Evolutionary conservation across 2,113 vertebrate species (phyloP), one percentile per base, ranked within the genome.

Genomic region (Menura novaehollandiae): DNA sequence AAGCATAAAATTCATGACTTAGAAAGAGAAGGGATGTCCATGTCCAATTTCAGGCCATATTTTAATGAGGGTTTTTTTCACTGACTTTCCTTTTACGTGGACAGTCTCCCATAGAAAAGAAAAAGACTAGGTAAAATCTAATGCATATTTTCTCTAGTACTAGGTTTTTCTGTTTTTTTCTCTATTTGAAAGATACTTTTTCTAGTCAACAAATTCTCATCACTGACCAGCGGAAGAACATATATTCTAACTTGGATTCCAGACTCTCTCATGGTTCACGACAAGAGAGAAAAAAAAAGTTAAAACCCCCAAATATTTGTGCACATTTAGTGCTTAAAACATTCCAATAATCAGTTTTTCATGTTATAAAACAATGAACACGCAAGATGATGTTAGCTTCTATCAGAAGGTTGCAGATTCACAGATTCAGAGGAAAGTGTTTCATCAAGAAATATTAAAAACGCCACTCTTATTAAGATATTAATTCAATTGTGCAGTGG

Each of bases 281-380:
- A 7, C 7, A 27, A 58, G 4, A 47, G 33, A 12, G 5, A 14
- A 5, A 27, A 14, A 44, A 52, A 17, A 7, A 16, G 10, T 37
- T 7, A 43, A 15, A 27, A 16, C 3, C 0, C 0, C 2, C 6
- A 28, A 62, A 58, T 6, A 18, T 46, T 83, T 71, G 13, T 49
- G 27, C 10, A 74, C 14, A 2, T n/a, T 32, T 13, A 46, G 3
- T 2, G 1, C 47, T 69, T 56, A 27, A 87, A 87, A 32, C 6
- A 24, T 19, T 46, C 0, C 28, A 68, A n/a, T 64, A 46, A 60
- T 78, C 4, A n/a, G 1, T n/a, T 88, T 63, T 78, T 56, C 27
- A 16, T 21, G 6, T 46, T 55, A 19, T 49, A 75, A 71, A 64
- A 3, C 7, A 53, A 33, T 62, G 35, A 22, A 67, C 9, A 4